Percentiles rank a stretch among this genome's conserved stretches.
phyloP scores from a whole-genome alignment of 2,888 invertebrate genomes.

The Thysanoteuthis rhombus region DNA sequence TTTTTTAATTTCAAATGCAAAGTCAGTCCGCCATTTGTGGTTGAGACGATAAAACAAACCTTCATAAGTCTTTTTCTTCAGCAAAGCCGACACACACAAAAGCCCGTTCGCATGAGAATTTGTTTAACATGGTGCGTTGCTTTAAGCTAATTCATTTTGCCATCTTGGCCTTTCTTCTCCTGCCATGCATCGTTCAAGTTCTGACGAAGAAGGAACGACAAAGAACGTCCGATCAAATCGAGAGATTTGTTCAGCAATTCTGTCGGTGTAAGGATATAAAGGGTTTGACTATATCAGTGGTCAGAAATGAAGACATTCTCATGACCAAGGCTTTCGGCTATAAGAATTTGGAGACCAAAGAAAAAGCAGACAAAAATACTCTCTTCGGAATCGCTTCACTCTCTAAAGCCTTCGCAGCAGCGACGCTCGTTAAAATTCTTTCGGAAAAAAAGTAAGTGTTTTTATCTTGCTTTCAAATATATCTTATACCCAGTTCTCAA shows the following conservation, averaged over 20 bases:
- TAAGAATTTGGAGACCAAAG: background rate
- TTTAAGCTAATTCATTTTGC: background rate
- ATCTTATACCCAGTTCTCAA: too few relatives aligned
- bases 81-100: background rate
- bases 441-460: background rate
- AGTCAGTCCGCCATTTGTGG: background rate
- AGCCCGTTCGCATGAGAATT: background rate
- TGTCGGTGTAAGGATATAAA: background rate
- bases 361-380: background rate
- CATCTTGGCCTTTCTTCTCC: background rate
- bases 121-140: background rate
- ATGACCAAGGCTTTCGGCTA: background rate
- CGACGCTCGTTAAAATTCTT: background rate
- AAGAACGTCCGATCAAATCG: too few relatives aligned
- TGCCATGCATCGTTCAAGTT: background rate
- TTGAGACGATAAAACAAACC: background rate
- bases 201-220: background rate
- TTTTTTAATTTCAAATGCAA: background rate
- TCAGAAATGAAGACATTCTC: background rate
- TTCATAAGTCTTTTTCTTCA: background rate
- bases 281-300: background rate
- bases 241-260: background rate
- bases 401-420: background rate
- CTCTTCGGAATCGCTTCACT: conserved; percentile 19
- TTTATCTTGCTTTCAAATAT: background rate